phyloP scores from a whole-genome alignment of 1,140 invertebrate species.

The Zaprionus africanus region DNA sequence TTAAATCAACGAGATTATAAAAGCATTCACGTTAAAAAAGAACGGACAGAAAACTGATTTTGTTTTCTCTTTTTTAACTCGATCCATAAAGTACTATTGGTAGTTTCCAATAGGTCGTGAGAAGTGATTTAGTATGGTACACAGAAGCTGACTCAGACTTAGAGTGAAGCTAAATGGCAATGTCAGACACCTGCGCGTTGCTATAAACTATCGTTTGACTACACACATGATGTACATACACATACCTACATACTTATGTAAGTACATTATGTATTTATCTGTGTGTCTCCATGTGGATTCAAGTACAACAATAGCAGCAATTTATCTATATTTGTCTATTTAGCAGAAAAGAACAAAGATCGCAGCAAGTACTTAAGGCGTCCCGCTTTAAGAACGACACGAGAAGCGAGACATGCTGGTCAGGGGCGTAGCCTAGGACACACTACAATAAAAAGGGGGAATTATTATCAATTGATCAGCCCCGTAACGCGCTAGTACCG shows the following conservation, averaged over 20 bases:
- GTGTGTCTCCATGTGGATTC: slow-evolving; percentile 11
- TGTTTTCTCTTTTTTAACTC: slow-evolving; percentile 1
- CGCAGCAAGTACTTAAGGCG: slow-evolving; percentile 10
- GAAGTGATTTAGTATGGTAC: slow-evolving; percentile 36
- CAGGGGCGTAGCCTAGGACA: slow-evolving; percentile 1
- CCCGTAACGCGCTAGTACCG: background rate
- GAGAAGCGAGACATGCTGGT: background rate
- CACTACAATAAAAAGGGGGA: background rate
- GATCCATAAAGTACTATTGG: background rate
- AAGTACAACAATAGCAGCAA: slow-evolving; percentile 40
- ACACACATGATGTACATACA: slow-evolving; percentile 5
- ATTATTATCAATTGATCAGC: background rate
- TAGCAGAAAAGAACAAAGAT: slow-evolving; percentile 34
- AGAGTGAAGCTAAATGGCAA: slow-evolving; percentile 55
- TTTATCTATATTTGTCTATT: slow-evolving; percentile 56
- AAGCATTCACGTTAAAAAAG: background rate
- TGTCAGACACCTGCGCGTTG: slow-evolving; percentile 60
- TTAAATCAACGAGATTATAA: background rate
- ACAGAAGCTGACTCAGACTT: slow-evolving; percentile 11
- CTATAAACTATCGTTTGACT: slow-evolving; percentile 16
- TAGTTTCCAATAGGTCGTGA: slow-evolving; percentile 19
- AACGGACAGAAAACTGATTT: background rate
- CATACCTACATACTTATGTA: background rate
- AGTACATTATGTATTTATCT: slow-evolving; percentile 1
- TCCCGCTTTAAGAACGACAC: background rate